Evolutionary conservation across 2,113 vertebrate species (phyloP).

Genomic region (Pangasianodon gigas): DNA sequence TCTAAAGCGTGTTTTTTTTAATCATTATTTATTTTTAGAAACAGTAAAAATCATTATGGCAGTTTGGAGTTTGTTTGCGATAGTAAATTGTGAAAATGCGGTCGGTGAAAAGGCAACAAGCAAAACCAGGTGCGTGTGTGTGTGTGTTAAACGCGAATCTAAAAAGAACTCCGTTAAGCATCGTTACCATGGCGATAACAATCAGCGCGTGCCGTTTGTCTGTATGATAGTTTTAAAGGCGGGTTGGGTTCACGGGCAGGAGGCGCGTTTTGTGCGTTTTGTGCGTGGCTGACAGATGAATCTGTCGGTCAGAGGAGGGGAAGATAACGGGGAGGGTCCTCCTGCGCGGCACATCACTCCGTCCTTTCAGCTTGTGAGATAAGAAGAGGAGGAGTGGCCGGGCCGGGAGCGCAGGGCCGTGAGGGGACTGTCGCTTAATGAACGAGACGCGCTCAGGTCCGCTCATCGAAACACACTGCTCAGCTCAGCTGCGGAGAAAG

Average conservation of each 20-base stretch:
- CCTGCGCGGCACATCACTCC: conserved; percentile 69
- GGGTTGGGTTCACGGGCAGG: background rate
- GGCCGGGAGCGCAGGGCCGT: conserved; percentile 71
- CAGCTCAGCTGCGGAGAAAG: background rate
- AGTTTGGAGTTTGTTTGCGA: conserved; percentile 4
- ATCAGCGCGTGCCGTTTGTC: conserved; percentile 30
- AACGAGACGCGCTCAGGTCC: conserved; percentile 63
- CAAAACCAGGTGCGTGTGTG: conserved; percentile 57
- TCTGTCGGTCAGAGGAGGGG: conserved; percentile 64
- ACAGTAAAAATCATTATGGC: background rate
- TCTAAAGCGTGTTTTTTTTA: background rate
- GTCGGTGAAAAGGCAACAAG: conserved; percentile 36
- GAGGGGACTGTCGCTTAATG: conserved; percentile 74
- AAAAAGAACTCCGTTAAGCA: conserved; percentile 31
- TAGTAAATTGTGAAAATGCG: conserved; percentile 3
- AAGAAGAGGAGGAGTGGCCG: conserved; percentile 82
- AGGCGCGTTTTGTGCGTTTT: background rate
- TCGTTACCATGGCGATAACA: conserved; percentile 61
- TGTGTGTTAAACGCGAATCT: conserved; percentile 23
- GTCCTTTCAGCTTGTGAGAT: conserved; percentile 80
- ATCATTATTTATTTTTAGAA: background rate
- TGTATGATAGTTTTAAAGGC: background rate
- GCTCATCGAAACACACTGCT: conserved; percentile 64
- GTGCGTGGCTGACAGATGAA: conserved; percentile 68
- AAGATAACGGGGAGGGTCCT: conserved; percentile 75